Conservation (phyloP, 64 coral and sea anemone species). For the Actinia tenebrosa region DNA sequence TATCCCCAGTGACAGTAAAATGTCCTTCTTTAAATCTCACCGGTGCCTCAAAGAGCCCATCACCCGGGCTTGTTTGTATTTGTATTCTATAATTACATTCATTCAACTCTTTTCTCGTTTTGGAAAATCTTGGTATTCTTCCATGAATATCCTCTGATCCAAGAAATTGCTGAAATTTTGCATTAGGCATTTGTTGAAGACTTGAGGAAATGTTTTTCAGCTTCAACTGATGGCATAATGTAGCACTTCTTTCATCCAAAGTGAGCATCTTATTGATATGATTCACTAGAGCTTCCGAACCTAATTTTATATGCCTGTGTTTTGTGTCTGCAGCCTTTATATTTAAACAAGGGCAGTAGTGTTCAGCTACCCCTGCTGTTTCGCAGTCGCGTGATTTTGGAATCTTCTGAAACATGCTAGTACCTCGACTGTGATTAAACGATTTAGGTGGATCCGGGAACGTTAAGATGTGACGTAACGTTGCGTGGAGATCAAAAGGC, state of each 20-base stretch:
- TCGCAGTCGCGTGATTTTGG: constrained; percentile 58
- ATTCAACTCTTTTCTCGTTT: constrained; percentile 12
- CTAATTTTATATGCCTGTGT: constrained; percentile 46
- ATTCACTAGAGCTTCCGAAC: constrained; percentile 55
- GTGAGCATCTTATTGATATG: constrained; percentile 63
- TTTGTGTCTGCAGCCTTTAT: constrained; percentile 42
- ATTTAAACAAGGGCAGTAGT: constrained; percentile 92
- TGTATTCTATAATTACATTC: constrained; percentile 88
- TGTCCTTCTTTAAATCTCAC: constrained; percentile 38
- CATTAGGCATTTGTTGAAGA: constrained; percentile 75
- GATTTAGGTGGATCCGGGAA: constrained; percentile 55
- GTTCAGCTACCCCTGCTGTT: constrained; percentile 62
- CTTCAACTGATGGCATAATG: constrained; percentile 58
- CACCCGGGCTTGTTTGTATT: constrained; percentile 65
- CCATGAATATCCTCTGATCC: constrained; percentile 75
- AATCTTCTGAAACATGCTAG: constrained; percentile 61
- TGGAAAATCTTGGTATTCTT: constrained; percentile 63
- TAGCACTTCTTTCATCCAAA: constrained; percentile 31
- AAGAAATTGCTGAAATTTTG: constrained; percentile 63
- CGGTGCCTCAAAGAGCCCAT: constrained; percentile 75
- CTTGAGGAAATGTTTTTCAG: constrained; percentile 59
- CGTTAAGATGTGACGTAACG: constrained; percentile 58
- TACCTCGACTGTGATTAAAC: constrained; percentile 31
- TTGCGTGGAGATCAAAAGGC: constrained; percentile 85
- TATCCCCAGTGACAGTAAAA: constrained; percentile 53